phyloP scores from a whole-genome alignment of 2,113 vertebrate genomes.

The Aldabrachelys gigantea region DNA sequence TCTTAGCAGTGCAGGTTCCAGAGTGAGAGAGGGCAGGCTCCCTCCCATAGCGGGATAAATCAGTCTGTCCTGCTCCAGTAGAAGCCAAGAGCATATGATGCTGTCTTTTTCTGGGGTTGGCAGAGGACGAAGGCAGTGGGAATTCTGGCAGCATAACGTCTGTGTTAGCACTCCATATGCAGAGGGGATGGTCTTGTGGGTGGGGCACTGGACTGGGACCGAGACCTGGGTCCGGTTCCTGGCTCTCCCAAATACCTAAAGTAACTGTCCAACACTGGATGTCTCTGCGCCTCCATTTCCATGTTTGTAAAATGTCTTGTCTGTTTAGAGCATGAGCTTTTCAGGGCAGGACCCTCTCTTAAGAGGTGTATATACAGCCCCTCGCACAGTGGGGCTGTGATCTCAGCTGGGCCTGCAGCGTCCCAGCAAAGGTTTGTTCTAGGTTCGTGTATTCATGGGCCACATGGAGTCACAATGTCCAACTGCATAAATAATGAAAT shows the following conservation, averaged over 20 bases:
- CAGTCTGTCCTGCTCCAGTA: neutral
- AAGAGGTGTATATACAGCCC: neutral
- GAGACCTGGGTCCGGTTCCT: neutral
- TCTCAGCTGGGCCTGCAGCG: neutral
- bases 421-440: neutral
- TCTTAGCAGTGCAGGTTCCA: fast-evolving
- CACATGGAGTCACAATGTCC: fast-evolving
- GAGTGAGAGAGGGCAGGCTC: neutral
- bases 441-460: neutral
- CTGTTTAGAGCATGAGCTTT: neutral
- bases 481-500: fast-evolving
- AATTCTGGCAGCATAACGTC: neutral
- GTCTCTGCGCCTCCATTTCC: neutral
- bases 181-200: neutral
- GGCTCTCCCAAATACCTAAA: neutral
- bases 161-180: neutral
- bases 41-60: neutral
- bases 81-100: neutral
- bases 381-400: neutral
- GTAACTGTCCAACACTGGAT: neutral
- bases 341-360: neutral
- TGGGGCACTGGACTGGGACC: neutral
- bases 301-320: neutral
- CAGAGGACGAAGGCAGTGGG: fast-evolving
- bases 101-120: neutral